Base-by-base conservation (phyloP, 2,113 vertebrate genomes). In the Tiliqua scincoides region DNA sequence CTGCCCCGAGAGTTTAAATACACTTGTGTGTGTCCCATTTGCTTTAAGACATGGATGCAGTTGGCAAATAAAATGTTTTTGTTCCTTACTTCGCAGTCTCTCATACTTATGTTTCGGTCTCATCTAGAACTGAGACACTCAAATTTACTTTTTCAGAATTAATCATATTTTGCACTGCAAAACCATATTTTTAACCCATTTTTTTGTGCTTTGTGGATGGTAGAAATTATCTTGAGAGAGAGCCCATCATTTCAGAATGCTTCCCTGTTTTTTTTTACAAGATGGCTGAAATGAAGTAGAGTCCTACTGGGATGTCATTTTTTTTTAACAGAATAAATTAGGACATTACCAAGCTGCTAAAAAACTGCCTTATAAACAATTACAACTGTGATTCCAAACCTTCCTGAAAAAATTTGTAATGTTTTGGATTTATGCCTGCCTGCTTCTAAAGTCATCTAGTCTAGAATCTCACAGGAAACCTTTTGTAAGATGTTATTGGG, bases 351-450 rank as follows among this genome's bases (percentile, higher is more conserved):
- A 75, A 17, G 67, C 35, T 25, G 27, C 35, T 79, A 40, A 40
- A 63, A n/a, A 79, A 6, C 12, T 2, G 57, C 23, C 14, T 78
- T 20, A 35, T 62, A 79, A 79, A 27, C 9, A 23, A 14, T 62
- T 79, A 40, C 9, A 21, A 62, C 43, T 76, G 73, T 3, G 6
- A 18, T 76, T 54, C 73, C 54, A 72, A 57, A 86, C 2, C n/a
- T 57, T 80, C 62, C 25, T 73, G 72, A 86, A 87, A 32, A 75
- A 85, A 83, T 27, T 52, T 48, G 70, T 57, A 79, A 90, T 85
- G 85, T 87, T 90, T 91, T 90, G 54, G 30, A 72, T 79, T 20
- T 85, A 35, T 91, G 48, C 85, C 86, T 83, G 54, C 40, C 40
- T 80, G n/a, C 63, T 59, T 92, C 87, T 7, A 79, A 65, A 23